Conservation (phyloP, 2,888 invertebrate species). For the Limnephilus lunatus region DNA sequence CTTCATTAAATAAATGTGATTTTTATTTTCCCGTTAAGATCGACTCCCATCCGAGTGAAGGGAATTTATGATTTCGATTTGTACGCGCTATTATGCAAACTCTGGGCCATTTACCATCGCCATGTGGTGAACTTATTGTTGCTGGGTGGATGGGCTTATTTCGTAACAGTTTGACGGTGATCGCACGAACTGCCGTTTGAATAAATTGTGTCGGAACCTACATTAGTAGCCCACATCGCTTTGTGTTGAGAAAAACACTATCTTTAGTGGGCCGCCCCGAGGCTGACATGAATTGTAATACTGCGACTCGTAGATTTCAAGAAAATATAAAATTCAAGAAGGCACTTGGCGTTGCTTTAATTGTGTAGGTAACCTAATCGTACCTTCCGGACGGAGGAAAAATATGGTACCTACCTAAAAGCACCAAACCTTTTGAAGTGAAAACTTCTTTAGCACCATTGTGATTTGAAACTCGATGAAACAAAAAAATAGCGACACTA, state of each 20-base stretch:
- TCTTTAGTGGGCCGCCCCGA: neutral
- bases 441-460: too few species aligned
- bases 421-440: neutral
- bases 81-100: conserved; percentile 50
- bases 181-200: conserved; percentile 34
- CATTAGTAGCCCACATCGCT: conserved; percentile 36
- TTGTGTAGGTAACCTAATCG: neutral
- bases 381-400: neutral
- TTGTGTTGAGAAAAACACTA: neutral
- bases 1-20: neutral
- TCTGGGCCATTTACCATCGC: conserved; percentile 51
- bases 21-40: conserved; percentile 7
- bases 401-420: neutral
- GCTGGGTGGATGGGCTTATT: conserved; percentile 11
- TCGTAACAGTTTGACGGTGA: conserved; percentile 28
- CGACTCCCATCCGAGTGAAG: neutral
- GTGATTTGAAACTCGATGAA: too few species aligned
- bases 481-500: too few species aligned
- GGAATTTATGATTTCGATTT: conserved; percentile 50
- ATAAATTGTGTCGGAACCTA: conserved; percentile 45
- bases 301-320: neutral
- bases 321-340: neutral
- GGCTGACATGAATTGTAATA: neutral
- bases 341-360: neutral
- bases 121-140: conserved; percentile 43